phyloP scores from a whole-genome alignment of 2,888 invertebrate species.

The Pseudanteris insignis region DNA sequence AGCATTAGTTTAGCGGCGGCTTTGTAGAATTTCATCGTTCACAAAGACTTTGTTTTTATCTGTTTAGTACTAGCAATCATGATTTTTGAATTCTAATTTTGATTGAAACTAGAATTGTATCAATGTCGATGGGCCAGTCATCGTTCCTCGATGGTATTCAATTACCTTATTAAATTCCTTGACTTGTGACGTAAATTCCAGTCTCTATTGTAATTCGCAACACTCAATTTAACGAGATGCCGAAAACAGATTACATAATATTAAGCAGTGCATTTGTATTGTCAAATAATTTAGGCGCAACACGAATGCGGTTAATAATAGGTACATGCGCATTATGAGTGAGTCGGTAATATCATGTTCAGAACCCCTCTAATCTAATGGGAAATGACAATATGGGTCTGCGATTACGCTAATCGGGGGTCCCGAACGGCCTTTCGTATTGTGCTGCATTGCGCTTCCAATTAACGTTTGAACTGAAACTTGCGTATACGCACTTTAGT shows the following conservation, averaged over 20 bases:
- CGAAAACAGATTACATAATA: slow-evolving; percentile 27
- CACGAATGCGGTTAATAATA: slow-evolving; percentile 34
- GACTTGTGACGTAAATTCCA: no score
- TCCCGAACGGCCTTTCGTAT: slow-evolving; percentile 48
- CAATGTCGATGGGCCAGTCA: no score
- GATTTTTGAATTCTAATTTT: no score
- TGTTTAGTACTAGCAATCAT: no score
- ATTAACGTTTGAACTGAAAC: slow-evolving; percentile 47
- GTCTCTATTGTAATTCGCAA: no score
- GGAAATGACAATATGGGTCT: slow-evolving; percentile 56
- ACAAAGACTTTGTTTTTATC: no score
- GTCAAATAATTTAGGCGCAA: slow-evolving; percentile 35
- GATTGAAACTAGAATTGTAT: no score
- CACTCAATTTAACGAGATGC: no score
- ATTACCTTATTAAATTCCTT: no score
- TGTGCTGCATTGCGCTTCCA: slow-evolving; percentile 44
- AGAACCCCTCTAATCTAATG: slow-evolving; percentile 53
- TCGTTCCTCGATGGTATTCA: no score
- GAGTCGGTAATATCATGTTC: slow-evolving; percentile 46
- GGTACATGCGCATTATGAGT: slow-evolving; percentile 45
- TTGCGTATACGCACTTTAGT: slow-evolving; percentile 23
- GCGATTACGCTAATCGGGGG: slow-evolving; percentile 55
- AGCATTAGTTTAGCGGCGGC: no score
- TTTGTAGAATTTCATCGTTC: no score
- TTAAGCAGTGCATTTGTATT: slow-evolving; percentile 31